Conservation (phyloP, 2,888 invertebrate species). For the Epinotia bilunana region DNA sequence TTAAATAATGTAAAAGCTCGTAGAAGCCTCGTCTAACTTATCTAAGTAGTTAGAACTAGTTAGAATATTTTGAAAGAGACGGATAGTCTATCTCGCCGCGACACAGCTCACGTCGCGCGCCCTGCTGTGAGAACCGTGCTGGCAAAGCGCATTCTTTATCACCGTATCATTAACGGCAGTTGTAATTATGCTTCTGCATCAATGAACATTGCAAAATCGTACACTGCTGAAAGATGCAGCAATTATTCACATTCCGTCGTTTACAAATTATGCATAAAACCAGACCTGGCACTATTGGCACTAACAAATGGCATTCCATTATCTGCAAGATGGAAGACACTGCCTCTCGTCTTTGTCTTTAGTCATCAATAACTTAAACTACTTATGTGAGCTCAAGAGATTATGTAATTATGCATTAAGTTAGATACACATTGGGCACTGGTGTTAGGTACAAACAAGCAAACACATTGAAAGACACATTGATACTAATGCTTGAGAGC, state of each 20-base stretch:
- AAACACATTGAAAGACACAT: slow-evolving; percentile 3
- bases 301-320: slow-evolving; percentile 30
- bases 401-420: neutral
- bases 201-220: neutral
- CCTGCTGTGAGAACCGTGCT: too few relatives aligned
- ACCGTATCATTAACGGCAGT: neutral
- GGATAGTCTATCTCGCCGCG: too few relatives aligned
- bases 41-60: too few relatives aligned
- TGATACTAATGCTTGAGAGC: slow-evolving; percentile 1
- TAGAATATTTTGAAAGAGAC: too few relatives aligned
- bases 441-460: neutral
- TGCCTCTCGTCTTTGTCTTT: slow-evolving; percentile 5
- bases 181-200: neutral
- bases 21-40: too few relatives aligned
- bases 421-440: neutral
- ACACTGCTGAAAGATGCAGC: neutral
- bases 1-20: too few relatives aligned
- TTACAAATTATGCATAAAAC: slow-evolving; percentile 15
- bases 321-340: slow-evolving; percentile 8
- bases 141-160: too few relatives aligned
- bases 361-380: slow-evolving; percentile 2
- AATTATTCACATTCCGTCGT: too few relatives aligned
- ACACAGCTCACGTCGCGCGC: too few relatives aligned
- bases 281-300: neutral
- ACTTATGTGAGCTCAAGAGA: neutral